These are phyloP conservation scores for Aphaenogaster ashmeadi DNA, from an alignment of 1,140 invertebrate species.

Conservation along the genomic window DNA sequence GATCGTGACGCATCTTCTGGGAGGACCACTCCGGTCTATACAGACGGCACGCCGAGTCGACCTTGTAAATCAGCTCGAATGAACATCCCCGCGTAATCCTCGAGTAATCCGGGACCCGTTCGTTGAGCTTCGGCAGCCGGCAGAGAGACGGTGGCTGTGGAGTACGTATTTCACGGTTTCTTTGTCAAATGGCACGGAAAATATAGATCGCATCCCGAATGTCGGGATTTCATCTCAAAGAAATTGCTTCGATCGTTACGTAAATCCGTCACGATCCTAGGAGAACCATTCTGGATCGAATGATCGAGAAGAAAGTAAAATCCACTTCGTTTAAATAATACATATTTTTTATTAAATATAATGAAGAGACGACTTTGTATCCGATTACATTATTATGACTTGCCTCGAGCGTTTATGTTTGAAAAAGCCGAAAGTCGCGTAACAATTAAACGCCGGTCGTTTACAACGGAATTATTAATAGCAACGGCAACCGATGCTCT, in stretches of 20 bases:
- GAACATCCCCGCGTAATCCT: conserved; percentile 85
- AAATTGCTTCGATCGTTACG: conserved; percentile 35
- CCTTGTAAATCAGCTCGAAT: conserved; percentile 85
- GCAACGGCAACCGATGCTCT: not conserved
- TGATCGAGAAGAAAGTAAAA: not conserved
- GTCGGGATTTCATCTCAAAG: conserved; percentile 46
- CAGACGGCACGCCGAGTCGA: conserved; percentile 73
- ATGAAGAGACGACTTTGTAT: not conserved
- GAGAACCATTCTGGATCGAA: not conserved
- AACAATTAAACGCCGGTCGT: conserved; percentile 15
- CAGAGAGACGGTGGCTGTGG: conserved; percentile 40
- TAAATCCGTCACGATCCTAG: conserved; percentile 8
- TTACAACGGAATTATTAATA: conserved; percentile 43
- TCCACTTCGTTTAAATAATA: not conserved
- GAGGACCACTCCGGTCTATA: conserved; percentile 62
- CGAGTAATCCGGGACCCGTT: conserved; percentile 81
- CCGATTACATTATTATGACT: not conserved
- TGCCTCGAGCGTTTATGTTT: not conserved
- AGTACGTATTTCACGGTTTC: conserved; percentile 76
- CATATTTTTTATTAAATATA: not conserved
- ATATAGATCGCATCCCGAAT: conserved; percentile 24
- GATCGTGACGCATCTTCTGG: conserved; percentile 46
- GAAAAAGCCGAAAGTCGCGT: not conserved
- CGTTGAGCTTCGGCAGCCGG: conserved; percentile 78
- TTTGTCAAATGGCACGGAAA: conserved; percentile 71